Conservation (phyloP, 2,797 vertebrate genomes). For the Myotis planiceps region DNA sequence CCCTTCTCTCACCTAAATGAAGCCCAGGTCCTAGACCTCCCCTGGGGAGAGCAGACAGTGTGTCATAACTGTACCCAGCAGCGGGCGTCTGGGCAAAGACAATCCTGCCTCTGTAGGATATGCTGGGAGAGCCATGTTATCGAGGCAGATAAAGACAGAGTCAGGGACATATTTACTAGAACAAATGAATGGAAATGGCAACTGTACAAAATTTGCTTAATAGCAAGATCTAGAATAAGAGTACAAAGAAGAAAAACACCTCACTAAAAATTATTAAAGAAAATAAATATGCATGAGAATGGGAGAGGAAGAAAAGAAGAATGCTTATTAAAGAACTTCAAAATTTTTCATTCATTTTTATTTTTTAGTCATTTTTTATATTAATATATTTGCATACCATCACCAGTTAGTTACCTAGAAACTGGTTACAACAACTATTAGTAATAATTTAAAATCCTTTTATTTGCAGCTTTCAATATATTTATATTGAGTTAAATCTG, state of each 20-base stretch:
- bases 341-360: constrained; percentile 14
- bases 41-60: neutral
- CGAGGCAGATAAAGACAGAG: neutral
- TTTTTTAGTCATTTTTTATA: constrained; percentile 27
- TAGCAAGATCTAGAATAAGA: neutral
- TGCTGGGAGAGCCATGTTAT: neutral
- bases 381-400: neutral
- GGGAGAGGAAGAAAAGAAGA: neutral
- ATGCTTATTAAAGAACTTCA: neutral
- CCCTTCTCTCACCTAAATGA: neutral
- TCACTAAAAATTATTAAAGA: neutral
- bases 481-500: neutral
- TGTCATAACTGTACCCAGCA: too few relatives aligned
- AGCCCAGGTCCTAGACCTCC: neutral
- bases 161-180: neutral
- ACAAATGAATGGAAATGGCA: neutral
- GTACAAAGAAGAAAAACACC: neutral
- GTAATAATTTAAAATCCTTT: constrained; percentile 28
- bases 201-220: neutral
- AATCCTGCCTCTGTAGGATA: neutral
- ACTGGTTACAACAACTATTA: neutral
- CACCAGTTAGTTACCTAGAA: neutral
- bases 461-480: neutral
- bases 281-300: neutral
- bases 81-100: neutral